phyloP scores from a whole-genome alignment of 2,888 invertebrate genomes.

The Geophilus truncorum region DNA sequence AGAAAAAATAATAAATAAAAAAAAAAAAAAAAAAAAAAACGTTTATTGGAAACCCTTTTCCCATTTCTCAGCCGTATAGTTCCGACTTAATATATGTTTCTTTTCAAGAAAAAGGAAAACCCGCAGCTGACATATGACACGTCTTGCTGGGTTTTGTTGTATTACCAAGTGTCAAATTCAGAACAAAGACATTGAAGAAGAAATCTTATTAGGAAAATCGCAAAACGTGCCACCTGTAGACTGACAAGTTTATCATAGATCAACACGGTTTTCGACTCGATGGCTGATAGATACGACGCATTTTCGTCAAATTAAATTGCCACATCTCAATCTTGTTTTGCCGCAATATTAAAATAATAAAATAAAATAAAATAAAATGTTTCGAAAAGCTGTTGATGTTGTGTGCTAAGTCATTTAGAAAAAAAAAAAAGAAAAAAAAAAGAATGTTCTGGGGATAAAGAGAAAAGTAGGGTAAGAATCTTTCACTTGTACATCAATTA shows the following conservation, averaged over 20 bases:
- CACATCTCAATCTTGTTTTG: not conserved
- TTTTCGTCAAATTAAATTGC: not conserved
- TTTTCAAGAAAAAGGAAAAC: not conserved
- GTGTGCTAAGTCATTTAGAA: not conserved
- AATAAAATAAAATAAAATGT: not conserved
- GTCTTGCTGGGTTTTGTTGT: slow-evolving; percentile 10
- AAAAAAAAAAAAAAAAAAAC: not conserved
- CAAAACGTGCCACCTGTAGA: slow-evolving; percentile 2
- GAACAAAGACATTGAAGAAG: slow-evolving; percentile 8
- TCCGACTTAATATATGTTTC: not conserved
- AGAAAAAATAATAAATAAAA: not conserved
- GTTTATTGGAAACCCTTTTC: not conserved
- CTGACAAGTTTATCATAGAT: not conserved
- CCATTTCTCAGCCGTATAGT: not conserved
- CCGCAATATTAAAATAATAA: not conserved
- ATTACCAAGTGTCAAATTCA: slow-evolving; percentile 7
- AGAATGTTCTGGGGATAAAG: not conserved
- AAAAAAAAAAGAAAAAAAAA: too few relatives aligned
- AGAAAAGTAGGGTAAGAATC: not conserved
- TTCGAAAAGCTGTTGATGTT: not conserved
- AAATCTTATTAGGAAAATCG: slow-evolving; percentile 6
- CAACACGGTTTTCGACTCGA: not conserved
- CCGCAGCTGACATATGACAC: slow-evolving; percentile 6
- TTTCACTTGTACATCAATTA: not conserved
- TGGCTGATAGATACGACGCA: not conserved